Conservation (phyloP, 2,888 invertebrate species). For the Megalurothrips usitatus region DNA sequence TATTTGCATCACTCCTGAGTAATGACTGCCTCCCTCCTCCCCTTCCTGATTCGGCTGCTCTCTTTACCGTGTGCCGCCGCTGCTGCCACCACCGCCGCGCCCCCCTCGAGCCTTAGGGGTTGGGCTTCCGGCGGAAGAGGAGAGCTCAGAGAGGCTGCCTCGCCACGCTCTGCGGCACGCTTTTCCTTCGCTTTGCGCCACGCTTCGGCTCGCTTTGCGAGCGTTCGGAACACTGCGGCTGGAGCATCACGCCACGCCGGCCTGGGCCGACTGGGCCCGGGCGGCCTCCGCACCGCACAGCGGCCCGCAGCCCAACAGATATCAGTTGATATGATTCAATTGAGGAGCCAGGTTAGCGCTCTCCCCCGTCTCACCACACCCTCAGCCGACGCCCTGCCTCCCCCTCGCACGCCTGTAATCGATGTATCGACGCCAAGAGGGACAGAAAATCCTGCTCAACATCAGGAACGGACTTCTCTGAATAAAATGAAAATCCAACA, state of each 20-base stretch:
- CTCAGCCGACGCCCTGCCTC: too few relatives aligned
- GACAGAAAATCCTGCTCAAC: too few relatives aligned
- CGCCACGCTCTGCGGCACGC: too few relatives aligned
- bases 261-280: too few relatives aligned
- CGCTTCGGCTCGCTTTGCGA: background rate
- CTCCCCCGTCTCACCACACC: too few relatives aligned
- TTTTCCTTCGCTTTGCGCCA: background rate
- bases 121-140: conserved; percentile 7
- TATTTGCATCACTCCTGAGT: conserved; percentile 9
- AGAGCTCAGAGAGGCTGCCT: background rate
- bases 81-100: background rate
- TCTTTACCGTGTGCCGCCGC: background rate
- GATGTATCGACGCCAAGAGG: too few relatives aligned
- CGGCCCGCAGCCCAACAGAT: background rate
- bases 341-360: background rate
- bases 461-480: too few relatives aligned
- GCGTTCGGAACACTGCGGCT: background rate
- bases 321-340: background rate
- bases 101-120: background rate
- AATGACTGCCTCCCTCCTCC: conserved; percentile 1
- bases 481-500: too few relatives aligned
- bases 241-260: too few relatives aligned
- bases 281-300: too few relatives aligned
- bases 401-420: too few relatives aligned
- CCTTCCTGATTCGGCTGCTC: conserved; percentile 9